A percentile compares a stretch with the other conserved stretches of the same genome.
Evolutionary conservation across 2,888 invertebrate genomes (phyloP).

Genomic region (Drosophila birchii): DNA sequence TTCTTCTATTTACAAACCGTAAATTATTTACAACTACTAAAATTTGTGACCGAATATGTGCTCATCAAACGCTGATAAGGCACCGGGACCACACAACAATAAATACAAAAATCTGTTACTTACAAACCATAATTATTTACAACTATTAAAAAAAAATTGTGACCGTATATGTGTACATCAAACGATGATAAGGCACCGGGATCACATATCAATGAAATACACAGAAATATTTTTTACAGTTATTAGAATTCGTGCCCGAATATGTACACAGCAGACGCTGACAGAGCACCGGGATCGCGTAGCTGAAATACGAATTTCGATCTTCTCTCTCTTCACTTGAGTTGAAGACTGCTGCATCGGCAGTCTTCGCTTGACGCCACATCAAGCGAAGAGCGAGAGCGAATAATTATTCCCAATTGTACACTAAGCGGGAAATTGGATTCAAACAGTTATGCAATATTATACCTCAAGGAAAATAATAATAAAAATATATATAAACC

Average conservation of each 20-base stretch:
- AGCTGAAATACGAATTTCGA: background rate
- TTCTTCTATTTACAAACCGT: too few relatives aligned
- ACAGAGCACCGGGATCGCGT: background rate
- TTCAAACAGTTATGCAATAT: background rate
- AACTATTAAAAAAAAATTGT: too few relatives aligned
- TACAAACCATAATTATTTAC: too few relatives aligned
- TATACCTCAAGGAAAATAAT: background rate
- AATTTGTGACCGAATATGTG: too few relatives aligned
- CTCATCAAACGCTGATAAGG: too few relatives aligned
- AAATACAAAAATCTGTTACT: too few relatives aligned
- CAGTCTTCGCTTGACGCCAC: background rate
- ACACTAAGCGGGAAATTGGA: background rate
- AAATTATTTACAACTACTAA: too few relatives aligned
- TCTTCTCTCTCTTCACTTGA: background rate
- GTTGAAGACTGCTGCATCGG: background rate
- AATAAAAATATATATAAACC: background rate
- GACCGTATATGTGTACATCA: slow-evolving; percentile 25
- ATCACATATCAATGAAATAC: background rate
- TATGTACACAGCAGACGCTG: slow-evolving; percentile 8
- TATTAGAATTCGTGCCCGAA: background rate
- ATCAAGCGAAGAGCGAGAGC: background rate
- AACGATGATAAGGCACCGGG: slow-evolving; percentile 19
- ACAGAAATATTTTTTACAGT: background rate
- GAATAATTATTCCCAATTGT: background rate
- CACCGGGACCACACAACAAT: too few relatives aligned